phyloP scores from a whole-genome alignment of 2,888 invertebrate species.

The Drosophila niveifrons region DNA sequence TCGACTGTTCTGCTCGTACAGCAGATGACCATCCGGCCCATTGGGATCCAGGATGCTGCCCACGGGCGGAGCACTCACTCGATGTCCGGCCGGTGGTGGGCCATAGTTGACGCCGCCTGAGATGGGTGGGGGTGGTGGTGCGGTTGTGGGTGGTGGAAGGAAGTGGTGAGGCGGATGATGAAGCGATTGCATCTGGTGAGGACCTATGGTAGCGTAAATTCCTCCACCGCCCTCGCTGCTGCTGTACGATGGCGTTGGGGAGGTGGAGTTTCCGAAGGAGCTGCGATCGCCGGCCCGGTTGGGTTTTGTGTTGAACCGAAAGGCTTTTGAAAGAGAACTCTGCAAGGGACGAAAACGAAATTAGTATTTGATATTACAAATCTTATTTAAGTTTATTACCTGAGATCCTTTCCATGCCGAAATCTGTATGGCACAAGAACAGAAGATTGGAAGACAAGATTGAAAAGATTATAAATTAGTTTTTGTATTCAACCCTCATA shows the following conservation, averaged over 20 bases:
- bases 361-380: background rate
- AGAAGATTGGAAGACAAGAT: conserved; percentile 37
- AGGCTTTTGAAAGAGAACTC: conserved; percentile 86
- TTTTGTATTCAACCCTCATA: conserved; percentile 5
- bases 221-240: conserved; percentile 85
- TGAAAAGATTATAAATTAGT: conserved; percentile 13
- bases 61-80: conserved; percentile 84
- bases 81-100: conserved; percentile 83
- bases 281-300: conserved; percentile 83
- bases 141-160: conserved; percentile 83
- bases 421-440: conserved; percentile 72
- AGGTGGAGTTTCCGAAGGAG: conserved; percentile 85
- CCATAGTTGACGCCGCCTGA: conserved; percentile 57
- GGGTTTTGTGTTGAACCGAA: conserved; percentile 85
- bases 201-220: conserved; percentile 85
- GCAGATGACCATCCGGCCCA: conserved; percentile 73
- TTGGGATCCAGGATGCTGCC: conserved; percentile 67
- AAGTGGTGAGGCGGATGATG: conserved; percentile 69
- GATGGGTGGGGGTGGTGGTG: conserved; percentile 82
- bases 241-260: conserved; percentile 86
- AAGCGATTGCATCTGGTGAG: conserved; percentile 56
- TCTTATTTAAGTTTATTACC: conserved; percentile 62
- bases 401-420: conserved; percentile 86
- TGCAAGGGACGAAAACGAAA: conserved; percentile 29
- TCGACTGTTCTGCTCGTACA: conserved; percentile 84